Base-by-base conservation (phyloP, 1,140 invertebrate genomes). In the Diachasma alloeum region DNA sequence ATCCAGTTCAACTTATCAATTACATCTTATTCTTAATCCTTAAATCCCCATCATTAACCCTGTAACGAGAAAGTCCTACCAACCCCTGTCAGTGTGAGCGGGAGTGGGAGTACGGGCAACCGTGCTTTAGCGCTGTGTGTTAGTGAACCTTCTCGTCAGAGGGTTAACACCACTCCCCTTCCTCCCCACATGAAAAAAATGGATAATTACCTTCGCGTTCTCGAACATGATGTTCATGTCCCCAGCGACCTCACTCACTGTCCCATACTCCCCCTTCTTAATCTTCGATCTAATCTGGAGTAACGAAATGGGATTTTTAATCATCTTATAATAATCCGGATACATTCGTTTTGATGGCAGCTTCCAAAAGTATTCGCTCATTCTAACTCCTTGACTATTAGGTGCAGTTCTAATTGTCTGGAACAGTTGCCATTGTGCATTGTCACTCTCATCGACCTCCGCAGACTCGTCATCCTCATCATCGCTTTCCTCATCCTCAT, bases 211-310 rank as follows among this genome's bases (percentile, higher is more conserved):
- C 44, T 97, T 97, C 8, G 98, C 97, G 91, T 99, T 99, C 86
- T 99, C 96, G 91, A 99, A 98, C 94, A 99, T 98, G n/a, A 98
- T 93, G 86, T 98, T 98, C 91, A 99, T 93, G 86, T 99, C 98
- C 0, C 94, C 94, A n/a, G 96, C 95, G 72, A 99, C 93, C 88
- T 98, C 96, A 77, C 94, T 95, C 3, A 99, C 90, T 15, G 94
- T 96, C 4, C 93, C 94, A 88, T 99, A 99, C 79, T 93, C 93
- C 22, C 95, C 95, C 84, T 93, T 94, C 88, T 96, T 94, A 24
- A 99, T 93, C 90, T 98, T 98, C 68, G 95, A 94, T 78, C 95
- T 93, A 75, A 99, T 98, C 90, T 99, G 96, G 72, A 94, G 93
- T 78, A 99, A 89, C 0, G 98, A 98, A 79, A 99, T 94, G 0